Evolutionary conservation across 2,113 vertebrate species (phyloP), one percentile per base, ranked within the genome.

Genomic region (Girardinichthys multiradiatus): DNA sequence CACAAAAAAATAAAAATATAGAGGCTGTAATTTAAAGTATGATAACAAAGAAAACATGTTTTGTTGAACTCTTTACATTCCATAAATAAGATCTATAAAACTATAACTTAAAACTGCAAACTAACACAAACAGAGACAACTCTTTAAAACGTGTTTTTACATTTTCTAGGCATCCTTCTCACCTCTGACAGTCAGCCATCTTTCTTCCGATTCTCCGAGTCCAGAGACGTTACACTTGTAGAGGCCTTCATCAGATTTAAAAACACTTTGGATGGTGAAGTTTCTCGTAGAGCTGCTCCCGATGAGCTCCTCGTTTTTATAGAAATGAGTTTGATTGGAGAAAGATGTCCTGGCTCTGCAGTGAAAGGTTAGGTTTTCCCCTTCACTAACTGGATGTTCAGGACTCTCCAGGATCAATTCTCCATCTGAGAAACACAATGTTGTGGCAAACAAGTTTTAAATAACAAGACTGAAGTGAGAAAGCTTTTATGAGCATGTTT

Each of bases 371-470:
- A 86, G 73, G 1, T 9, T 0, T 4, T 80, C 45, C 21, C 80
- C 83, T 19, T 76, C 76, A 27, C 0, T 1, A 51, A 84, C 76
- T 24, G 87, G 81, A 13, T 51, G 68, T 2, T 0, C 64, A 0
- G 84, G 81, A 76, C 68, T 15, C 54, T 86, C 79, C 79, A 89
- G 79, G 29, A 84, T 67, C 61, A 86, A 58, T 0, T 3, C 0
- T 0, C 33, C 65, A 24, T 0, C 86, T 88, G 68, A 27, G 54
- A 73, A 0, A 78, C 27, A 65, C 29, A 64, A 45, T 6, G 10
- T 54, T 21, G 24, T 24, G 24, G 8, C 21, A 51, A 54, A 54
- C 24, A 1, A 54, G 24, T 54, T 10, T 54, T 54, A 54, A 24
- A 54, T n/a, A 24, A n/a, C 24, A 21, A n/a, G 48, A 54, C 6